phyloP scores from a whole-genome alignment of 2,888 invertebrate genomes.

The Hofmannophila pseudospretella region DNA sequence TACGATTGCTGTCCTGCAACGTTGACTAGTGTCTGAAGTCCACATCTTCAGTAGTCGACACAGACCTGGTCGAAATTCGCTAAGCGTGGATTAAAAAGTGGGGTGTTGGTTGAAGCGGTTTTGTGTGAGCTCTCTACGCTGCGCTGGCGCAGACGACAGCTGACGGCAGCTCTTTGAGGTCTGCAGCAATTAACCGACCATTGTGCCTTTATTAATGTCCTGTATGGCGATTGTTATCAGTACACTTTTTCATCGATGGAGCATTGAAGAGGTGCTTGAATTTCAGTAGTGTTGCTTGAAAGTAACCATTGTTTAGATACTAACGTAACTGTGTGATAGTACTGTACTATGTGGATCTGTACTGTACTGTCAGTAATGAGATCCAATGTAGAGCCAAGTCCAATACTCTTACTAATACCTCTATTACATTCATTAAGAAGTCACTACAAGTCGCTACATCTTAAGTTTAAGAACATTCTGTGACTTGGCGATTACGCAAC shows the following conservation, averaged over 20 bases:
- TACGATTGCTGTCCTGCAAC: no score
- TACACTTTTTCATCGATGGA: conserved; percentile 11
- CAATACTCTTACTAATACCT: no score
- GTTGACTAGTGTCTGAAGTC: no score
- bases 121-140: conserved; percentile 41
- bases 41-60: neutral
- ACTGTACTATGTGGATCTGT: no score
- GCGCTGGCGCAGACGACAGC: conserved; percentile 63
- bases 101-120: conserved; percentile 21
- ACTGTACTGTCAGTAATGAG: no score
- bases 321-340: no score
- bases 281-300: neutral
- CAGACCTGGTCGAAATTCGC: conserved; percentile 19
- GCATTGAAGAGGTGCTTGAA: neutral
- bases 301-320: no score
- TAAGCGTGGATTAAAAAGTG: conserved; percentile 59
- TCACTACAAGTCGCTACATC: no score
- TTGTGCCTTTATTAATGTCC: conserved; percentile 19
- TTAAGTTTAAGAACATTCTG: no score
- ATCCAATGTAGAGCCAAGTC: no score
- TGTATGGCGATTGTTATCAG: conserved; percentile 18
- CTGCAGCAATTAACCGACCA: conserved; percentile 38
- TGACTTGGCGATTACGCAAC: no score
- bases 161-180: conserved; percentile 39
- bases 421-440: no score